Evolutionary conservation across 2,797 vertebrate genomes (phyloP).

Genomic region (Tragelaphus oryx): DNA sequence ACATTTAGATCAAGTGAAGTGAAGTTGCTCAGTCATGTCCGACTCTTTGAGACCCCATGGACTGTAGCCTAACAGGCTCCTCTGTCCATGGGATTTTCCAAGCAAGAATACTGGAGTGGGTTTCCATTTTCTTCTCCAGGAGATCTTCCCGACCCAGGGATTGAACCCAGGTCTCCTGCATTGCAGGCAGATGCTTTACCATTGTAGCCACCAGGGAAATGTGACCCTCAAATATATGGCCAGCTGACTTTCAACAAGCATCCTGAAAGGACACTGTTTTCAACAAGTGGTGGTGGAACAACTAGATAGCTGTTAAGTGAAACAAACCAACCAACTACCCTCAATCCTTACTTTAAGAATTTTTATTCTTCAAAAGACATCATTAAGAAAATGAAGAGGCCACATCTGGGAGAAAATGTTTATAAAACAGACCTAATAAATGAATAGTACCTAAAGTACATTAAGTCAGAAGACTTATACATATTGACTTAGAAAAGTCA

Average conservation of each 20-base stretch:
- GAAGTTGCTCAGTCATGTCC: background rate
- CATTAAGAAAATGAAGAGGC: constrained; percentile 13
- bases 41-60: background rate
- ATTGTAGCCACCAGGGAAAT: background rate
- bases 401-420: background rate
- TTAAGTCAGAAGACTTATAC: background rate
- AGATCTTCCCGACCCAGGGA: background rate
- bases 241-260: background rate
- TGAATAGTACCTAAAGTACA: background rate
- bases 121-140: background rate
- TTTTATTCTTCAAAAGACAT: constrained; percentile 25
- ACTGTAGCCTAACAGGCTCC: background rate
- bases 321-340: background rate
- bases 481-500: background rate
- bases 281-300: background rate
- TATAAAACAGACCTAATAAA: background rate
- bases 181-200: background rate
- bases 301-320: background rate
- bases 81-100: background rate
- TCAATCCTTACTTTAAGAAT: background rate
- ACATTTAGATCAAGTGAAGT: background rate
- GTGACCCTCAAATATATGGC: background rate
- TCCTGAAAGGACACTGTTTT: background rate
- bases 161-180: background rate
- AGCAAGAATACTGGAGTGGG: background rate